Percentiles rank a stretch among this genome's conserved stretches.
These are phyloP conservation scores for Eupithecia vulgata DNA, from an alignment of 2,888 invertebrate genomes.

Conservation along the genomic window DNA sequence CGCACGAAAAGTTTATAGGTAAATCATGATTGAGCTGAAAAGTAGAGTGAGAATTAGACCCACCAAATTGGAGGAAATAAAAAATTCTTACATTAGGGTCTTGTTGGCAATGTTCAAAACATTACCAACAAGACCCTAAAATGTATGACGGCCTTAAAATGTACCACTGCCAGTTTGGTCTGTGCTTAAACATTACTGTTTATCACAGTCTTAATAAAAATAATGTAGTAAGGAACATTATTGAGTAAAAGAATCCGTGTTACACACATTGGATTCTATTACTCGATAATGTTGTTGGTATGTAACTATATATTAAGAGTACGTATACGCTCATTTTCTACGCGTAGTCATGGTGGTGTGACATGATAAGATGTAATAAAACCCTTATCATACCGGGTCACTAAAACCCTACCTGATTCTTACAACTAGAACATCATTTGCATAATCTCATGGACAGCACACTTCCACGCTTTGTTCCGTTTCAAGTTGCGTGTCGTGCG, in stretches of 20 bases:
- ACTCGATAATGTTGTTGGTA: no score
- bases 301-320: background rate
- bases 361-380: background rate
- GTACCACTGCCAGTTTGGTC: no score
- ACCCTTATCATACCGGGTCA: background rate
- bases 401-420: background rate
- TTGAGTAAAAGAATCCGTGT: background rate
- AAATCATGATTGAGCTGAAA: background rate
- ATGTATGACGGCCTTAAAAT: no score
- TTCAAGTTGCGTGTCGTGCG: conserved; percentile 13
- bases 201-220: no score
- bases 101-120: no score
- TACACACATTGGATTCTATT: no score
- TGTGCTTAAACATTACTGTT: no score
- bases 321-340: background rate
- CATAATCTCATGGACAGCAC: background rate
- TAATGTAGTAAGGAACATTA: background rate
- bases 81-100: background rate
- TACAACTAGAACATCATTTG: conserved; percentile 1
- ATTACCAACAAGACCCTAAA: no score
- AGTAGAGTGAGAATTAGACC: background rate
- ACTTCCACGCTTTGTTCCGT: background rate
- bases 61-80: background rate
- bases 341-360: background rate
- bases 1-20: background rate